Conservation (phyloP, 30 jellyfish, hydroid and myxozoan species). For the Hydra vulgaris region DNA sequence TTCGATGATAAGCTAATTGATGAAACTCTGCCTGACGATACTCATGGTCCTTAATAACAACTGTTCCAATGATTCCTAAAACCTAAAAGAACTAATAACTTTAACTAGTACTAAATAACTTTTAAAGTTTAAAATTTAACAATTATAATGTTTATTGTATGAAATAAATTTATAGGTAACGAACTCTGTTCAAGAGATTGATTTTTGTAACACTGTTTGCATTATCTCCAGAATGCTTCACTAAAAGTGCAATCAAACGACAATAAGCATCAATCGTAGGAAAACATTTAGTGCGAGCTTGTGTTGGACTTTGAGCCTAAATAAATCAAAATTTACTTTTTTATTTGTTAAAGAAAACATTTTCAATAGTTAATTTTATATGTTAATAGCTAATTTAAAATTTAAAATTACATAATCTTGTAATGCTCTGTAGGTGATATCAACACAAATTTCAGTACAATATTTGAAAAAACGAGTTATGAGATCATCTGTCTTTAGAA, state of each 20-base stretch:
- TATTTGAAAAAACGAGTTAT: conserved; percentile 79
- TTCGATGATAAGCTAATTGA: conserved; percentile 83
- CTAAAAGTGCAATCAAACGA: conserved; percentile 78
- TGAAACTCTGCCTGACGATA: conserved; percentile 67
- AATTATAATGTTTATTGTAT: too few species aligned
- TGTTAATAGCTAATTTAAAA: too few species aligned
- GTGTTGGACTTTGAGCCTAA: conserved; percentile 74
- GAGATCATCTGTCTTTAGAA: conserved; percentile 80
- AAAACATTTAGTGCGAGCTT: conserved; percentile 85
- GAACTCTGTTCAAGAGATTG: conserved; percentile 72
- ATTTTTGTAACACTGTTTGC: conserved; percentile 82
- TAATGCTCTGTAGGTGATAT: conserved; percentile 71
- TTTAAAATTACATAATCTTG: conserved; percentile 52
- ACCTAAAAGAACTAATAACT: conserved; percentile 35
- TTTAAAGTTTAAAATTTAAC: neutral
- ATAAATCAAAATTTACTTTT: neutral
- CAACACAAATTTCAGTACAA: conserved; percentile 92
- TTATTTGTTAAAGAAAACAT: neutral
- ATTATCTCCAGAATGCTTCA: conserved; percentile 87
- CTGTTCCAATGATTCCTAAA: conserved; percentile 72
- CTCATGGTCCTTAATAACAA: conserved; percentile 82
- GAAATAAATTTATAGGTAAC: neutral
- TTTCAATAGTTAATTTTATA: too few species aligned
- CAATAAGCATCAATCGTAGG: conserved; percentile 93
- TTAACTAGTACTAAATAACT: too few species aligned